Evolutionary conservation across 2,113 vertebrate genomes (phyloP).

Genomic region (Erythrocercus mccallii): DNA sequence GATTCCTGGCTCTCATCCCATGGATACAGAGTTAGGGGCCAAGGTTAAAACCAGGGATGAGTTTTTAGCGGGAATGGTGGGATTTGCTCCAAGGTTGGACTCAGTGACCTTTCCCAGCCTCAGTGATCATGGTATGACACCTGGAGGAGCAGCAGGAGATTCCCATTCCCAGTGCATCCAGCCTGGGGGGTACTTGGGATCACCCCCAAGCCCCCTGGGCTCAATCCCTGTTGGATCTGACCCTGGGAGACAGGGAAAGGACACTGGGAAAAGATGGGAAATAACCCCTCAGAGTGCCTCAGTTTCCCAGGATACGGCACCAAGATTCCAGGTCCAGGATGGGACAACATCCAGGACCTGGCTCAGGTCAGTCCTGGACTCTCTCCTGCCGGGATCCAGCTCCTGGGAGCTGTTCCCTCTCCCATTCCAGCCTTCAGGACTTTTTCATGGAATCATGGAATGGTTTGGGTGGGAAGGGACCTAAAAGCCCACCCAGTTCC

Average conservation of each 20-base stretch:
- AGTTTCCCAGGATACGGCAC: neutral
- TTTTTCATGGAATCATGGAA: neutral
- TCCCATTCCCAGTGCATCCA: neutral
- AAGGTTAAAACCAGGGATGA: neutral
- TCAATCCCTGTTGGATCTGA: neutral
- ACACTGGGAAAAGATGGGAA: neutral
- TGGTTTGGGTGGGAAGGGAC: neutral
- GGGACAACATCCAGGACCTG: neutral
- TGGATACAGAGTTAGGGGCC: accelerated
- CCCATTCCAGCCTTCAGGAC: neutral
- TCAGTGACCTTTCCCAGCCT: neutral
- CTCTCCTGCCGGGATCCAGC: neutral
- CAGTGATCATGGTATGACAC: accelerated
- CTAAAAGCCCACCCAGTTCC: accelerated
- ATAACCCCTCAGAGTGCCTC: neutral
- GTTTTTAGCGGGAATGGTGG: neutral
- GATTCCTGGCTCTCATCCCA: neutral
- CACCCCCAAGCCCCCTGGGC: accelerated
- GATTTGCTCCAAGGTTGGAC: neutral
- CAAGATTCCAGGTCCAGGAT: neutral
- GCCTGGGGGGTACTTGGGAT: accelerated
- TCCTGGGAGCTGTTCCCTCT: neutral
- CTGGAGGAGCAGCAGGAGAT: neutral
- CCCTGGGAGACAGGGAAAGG: neutral
- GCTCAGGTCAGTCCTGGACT: neutral